Conservation (phyloP, 1,140 invertebrate genomes). For the Euschistus heros region DNA sequence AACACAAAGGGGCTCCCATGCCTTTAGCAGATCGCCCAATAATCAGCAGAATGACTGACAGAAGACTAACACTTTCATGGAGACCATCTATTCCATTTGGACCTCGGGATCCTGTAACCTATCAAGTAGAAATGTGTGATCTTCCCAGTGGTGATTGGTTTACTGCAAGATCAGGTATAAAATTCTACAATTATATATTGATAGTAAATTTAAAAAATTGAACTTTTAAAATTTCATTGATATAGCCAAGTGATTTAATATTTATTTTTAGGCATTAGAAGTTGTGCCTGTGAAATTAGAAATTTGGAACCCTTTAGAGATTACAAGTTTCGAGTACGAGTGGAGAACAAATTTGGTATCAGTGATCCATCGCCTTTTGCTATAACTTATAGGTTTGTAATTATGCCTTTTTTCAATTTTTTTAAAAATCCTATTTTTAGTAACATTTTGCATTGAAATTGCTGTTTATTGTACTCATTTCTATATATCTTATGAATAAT, state of each 20-base stretch:
- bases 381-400: conserved; percentile 51
- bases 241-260: conserved; percentile 3
- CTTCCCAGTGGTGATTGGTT: conserved; percentile 81
- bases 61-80: conserved; percentile 78
- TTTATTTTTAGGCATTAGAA: conserved; percentile 48
- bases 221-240: no score
- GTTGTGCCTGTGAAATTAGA: conserved; percentile 71
- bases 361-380: conserved; percentile 86
- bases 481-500: no score
- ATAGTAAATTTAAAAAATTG: no score
- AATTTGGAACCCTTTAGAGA: conserved; percentile 76
- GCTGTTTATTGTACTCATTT: no score
- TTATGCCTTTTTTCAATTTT: not conserved
- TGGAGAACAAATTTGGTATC: conserved; percentile 93
- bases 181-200: not conserved
- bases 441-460: no score
- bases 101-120: conserved; percentile 75
- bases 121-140: conserved; percentile 87
- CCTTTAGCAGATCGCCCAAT: conserved; percentile 77
- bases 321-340: conserved; percentile 85
- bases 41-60: conserved; percentile 78
- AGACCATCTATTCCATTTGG: conserved; percentile 74
- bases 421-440: no score
- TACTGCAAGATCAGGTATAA: conserved; percentile 54
- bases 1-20: conserved; percentile 64